Evolutionary conservation across 2,797 vertebrate species (phyloP).

Genomic region (Xerus rutilus): DNA sequence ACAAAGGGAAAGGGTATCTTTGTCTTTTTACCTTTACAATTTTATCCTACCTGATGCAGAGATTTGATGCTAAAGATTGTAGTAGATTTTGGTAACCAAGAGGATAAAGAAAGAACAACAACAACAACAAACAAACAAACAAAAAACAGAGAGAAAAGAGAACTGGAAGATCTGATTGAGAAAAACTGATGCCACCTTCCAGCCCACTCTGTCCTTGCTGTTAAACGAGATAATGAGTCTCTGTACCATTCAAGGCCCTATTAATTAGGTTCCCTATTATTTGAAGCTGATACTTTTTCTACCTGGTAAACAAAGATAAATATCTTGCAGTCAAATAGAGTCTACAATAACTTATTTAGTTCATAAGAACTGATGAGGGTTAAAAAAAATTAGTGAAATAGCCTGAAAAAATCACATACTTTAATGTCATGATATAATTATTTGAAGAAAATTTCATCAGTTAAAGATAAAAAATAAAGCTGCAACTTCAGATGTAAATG

Average conservation of each 20-base stretch:
- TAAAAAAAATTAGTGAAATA: background rate
- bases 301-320: background rate
- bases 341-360: background rate
- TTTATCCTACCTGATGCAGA: background rate
- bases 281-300: background rate
- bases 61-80: background rate
- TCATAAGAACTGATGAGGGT: background rate
- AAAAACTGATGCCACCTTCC: background rate
- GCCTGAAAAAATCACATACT: background rate
- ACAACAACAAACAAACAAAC: background rate
- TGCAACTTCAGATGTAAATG: background rate
- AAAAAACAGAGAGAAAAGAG: background rate
- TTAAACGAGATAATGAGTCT: background rate
- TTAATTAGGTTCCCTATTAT: background rate
- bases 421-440: background rate
- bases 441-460: background rate
- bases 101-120: background rate
- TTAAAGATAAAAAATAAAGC: background rate
- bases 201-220: fast-evolving
- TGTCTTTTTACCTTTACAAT: background rate
- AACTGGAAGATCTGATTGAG: background rate
- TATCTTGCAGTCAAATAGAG: background rate
- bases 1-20: background rate
- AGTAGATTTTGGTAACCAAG: background rate
- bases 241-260: background rate